Percentiles rank a stretch among this genome's conserved stretches.
These are phyloP conservation scores for Xenus cinereus DNA, from an alignment of 2,113 vertebrate species.

Conservation along the genomic window DNA sequence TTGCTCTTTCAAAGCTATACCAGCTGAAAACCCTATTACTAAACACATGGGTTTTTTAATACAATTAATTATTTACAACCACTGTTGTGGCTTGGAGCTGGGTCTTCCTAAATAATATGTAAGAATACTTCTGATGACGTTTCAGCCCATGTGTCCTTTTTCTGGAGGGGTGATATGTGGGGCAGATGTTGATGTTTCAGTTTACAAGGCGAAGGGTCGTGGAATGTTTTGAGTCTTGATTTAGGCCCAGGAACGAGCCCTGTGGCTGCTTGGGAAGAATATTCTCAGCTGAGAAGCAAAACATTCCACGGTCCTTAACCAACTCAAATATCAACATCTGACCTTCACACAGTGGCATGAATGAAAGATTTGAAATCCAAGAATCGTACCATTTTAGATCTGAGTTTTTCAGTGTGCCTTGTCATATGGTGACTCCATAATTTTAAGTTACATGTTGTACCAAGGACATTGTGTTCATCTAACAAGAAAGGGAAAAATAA, in stretches of 20 bases:
- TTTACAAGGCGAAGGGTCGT: neutral
- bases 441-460: neutral
- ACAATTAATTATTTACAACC: neutral
- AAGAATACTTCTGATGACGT: neutral
- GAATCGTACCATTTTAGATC: neutral
- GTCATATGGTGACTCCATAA: neutral
- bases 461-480: neutral
- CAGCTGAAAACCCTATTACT: neutral
- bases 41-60: fast-evolving
- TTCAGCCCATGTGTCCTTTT: neutral
- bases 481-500: neutral
- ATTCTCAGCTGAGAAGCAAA: constrained; percentile 63
- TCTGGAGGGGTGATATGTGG: neutral
- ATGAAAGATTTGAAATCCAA: constrained; percentile 55
- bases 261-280: constrained; percentile 46
- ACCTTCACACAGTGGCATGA: constrained; percentile 49
- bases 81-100: neutral
- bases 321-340: constrained; percentile 31
- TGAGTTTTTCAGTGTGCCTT: neutral
- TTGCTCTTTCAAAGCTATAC: neutral
- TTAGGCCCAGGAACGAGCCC: constrained; percentile 39
- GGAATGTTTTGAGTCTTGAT: constrained; percentile 62
- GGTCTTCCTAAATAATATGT: neutral
- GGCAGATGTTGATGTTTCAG: neutral
- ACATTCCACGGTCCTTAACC: constrained; percentile 24